These are phyloP conservation scores for Anoncus sp. DNA, from an alignment of 2,888 invertebrate genomes.

Conservation along the genomic window DNA sequence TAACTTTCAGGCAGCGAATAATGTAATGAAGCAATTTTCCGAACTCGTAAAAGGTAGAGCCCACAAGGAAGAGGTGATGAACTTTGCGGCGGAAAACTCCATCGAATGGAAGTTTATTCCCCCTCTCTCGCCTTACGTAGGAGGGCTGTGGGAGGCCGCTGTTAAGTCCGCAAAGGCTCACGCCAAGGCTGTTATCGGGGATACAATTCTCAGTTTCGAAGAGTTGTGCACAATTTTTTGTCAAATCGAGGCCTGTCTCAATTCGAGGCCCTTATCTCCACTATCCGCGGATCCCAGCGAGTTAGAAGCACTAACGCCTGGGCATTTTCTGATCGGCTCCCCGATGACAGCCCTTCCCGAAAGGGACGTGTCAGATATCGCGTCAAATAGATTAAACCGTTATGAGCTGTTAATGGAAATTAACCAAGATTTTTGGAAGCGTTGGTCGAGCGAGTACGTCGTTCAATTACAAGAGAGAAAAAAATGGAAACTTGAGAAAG, in stretches of 20 bases:
- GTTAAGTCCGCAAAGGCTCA: slow-evolving; percentile 27
- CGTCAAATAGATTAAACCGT: slow-evolving; percentile 55
- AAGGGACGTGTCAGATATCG: slow-evolving; percentile 45
- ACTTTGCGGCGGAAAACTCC: not conserved
- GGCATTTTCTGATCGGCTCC: slow-evolving; percentile 31
- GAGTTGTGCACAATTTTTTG: not conserved
- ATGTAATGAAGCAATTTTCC: not conserved
- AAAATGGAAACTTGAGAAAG: slow-evolving; percentile 24
- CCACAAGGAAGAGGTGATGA: not conserved
- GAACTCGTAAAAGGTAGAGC: too few species aligned
- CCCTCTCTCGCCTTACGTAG: not conserved
- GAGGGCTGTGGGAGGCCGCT: slow-evolving; percentile 28
- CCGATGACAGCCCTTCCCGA: slow-evolving; percentile 61
- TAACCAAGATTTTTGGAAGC: slow-evolving; percentile 62
- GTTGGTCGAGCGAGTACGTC: slow-evolving; percentile 56
- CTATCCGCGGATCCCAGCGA: slow-evolving; percentile 24
- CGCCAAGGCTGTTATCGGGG: not conserved
- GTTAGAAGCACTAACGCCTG: slow-evolving; percentile 4
- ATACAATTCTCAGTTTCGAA: not conserved
- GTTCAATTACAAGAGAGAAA: slow-evolving; percentile 37
- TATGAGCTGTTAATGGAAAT: slow-evolving; percentile 59
- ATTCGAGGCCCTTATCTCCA: slow-evolving; percentile 1
- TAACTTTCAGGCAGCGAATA: slow-evolving; percentile 17
- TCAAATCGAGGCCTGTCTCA: not conserved
- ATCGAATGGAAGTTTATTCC: slow-evolving; percentile 6